These are phyloP conservation scores for Calephelis nemesis DNA, from an alignment of 1,140 invertebrate genomes.

Conservation along the genomic window DNA sequence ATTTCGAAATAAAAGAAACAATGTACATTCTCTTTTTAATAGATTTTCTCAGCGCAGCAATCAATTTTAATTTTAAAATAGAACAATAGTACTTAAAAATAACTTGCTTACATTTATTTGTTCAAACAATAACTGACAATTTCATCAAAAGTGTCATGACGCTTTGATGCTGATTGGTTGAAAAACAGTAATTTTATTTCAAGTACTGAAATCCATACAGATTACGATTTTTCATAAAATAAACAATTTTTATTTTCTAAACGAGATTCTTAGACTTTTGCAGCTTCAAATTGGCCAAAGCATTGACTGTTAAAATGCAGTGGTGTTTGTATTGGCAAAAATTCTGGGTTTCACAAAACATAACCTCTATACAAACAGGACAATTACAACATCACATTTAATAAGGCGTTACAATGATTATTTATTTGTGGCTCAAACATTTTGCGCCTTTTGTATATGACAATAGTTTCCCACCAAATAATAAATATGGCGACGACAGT, in stretches of 20 bases:
- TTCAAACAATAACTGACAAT: slow-evolving; percentile 13
- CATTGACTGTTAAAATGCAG: too few species aligned
- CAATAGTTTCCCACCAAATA: too few species aligned
- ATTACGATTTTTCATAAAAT: not conserved
- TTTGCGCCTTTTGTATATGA: too few species aligned
- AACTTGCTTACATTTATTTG: slow-evolving; percentile 21
- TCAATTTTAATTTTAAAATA: slow-evolving; percentile 15
- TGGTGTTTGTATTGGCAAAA: too few species aligned
- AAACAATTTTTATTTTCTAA: not conserved
- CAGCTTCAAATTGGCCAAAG: not conserved
- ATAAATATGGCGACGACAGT: too few species aligned
- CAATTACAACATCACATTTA: too few species aligned
- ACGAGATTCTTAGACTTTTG: slow-evolving; percentile 5
- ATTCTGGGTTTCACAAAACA: too few species aligned
- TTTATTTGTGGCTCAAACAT: too few species aligned
- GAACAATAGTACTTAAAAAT: slow-evolving; percentile 19
- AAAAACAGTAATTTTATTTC: not conserved
- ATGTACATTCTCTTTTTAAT: slow-evolving; percentile 20
- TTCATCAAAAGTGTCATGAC: not conserved
- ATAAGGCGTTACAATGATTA: too few species aligned
- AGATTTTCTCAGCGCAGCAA: slow-evolving; percentile 17
- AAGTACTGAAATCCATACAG: not conserved
- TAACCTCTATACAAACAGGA: too few species aligned
- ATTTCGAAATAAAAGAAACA: slow-evolving; percentile 8
- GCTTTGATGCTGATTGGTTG: not conserved